A percentile compares a stretch with the other conserved stretches of the same genome.
Evolutionary conservation across 1,140 invertebrate species (phyloP).

Genomic region (Drosophila aff.): DNA sequence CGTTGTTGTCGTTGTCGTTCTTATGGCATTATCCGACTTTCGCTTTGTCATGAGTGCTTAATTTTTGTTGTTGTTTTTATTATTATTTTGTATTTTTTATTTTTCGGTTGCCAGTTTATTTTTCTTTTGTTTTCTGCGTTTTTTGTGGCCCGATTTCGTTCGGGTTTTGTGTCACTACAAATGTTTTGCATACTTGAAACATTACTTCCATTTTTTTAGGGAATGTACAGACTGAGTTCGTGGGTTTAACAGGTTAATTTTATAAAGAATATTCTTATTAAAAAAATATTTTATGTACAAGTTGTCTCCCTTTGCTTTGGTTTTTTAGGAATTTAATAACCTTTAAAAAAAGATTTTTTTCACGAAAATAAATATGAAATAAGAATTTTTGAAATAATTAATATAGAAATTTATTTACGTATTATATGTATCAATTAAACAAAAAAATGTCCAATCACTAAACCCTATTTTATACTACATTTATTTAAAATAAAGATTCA

Average conservation of each 20-base stretch:
- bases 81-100: constrained; percentile 4
- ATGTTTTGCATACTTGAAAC: constrained; percentile 29
- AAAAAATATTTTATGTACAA: neutral
- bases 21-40: constrained; percentile 71
- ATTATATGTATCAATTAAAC: too few species aligned
- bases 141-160: constrained; percentile 21
- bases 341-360: neutral
- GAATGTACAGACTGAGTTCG: neutral
- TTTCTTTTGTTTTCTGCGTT: constrained; percentile 7
- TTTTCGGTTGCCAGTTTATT: constrained; percentile 7
- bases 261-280: neutral
- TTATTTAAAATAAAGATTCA: too few species aligned
- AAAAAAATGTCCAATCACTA: too few species aligned
- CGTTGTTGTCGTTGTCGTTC: constrained; percentile 34
- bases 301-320: neutral
- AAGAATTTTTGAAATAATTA: neutral
- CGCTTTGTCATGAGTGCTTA: constrained; percentile 69
- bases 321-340: neutral
- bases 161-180: constrained; percentile 41
- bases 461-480: too few species aligned
- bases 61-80: constrained; percentile 29
- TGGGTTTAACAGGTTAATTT: constrained; percentile 13
- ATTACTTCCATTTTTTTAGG: neutral
- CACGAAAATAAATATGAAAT: too few species aligned
- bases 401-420: neutral